These are phyloP conservation scores for Apteryx owenii DNA, from an alignment of 2,113 vertebrate genomes.

Conservation along the genomic window DNA sequence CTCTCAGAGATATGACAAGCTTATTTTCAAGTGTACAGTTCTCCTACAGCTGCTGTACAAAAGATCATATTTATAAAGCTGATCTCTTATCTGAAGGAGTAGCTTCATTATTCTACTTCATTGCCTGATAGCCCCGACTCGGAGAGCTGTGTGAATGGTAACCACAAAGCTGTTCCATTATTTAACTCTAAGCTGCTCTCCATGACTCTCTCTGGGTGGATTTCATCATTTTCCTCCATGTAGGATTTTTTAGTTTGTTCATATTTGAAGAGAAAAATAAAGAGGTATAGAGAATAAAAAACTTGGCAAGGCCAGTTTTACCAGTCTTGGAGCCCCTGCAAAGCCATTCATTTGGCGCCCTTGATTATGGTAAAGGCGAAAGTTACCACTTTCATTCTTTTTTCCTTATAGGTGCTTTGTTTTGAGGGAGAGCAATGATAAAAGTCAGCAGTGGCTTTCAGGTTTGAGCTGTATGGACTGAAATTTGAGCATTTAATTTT, in stretches of 20 bases:
- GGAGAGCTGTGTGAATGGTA: slow-evolving; percentile 65
- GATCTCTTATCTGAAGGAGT: slow-evolving; percentile 73
- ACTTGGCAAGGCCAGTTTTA: slow-evolving; percentile 8
- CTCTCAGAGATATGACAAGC: slow-evolving; percentile 66
- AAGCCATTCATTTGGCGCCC: slow-evolving; percentile 35
- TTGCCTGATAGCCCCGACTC: slow-evolving; percentile 67
- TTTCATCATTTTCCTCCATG: slow-evolving; percentile 61
- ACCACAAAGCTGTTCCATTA: slow-evolving; percentile 72
- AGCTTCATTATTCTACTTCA: slow-evolving; percentile 72
- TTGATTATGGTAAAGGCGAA: slow-evolving; percentile 47
- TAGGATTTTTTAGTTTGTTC: slow-evolving; percentile 59
- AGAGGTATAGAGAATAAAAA: slow-evolving; percentile 35
- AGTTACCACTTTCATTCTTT: background rate
- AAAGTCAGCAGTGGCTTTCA: slow-evolving; percentile 36
- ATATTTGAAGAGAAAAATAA: slow-evolving; percentile 58
- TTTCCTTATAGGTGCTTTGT: slow-evolving; percentile 33
- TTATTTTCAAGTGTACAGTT: slow-evolving; percentile 71
- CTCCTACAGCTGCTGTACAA: slow-evolving; percentile 68
- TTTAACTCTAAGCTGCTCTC: slow-evolving; percentile 71
- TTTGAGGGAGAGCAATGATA: slow-evolving; percentile 26
- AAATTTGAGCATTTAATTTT: slow-evolving; percentile 9
- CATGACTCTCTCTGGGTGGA: slow-evolving; percentile 64
- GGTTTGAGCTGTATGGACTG: background rate
- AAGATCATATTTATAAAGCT: slow-evolving; percentile 72
- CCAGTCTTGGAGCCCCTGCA: slow-evolving; percentile 30